phyloP scores from a whole-genome alignment of 2,797 vertebrate genomes.

The Eulemur albifrons region DNA sequence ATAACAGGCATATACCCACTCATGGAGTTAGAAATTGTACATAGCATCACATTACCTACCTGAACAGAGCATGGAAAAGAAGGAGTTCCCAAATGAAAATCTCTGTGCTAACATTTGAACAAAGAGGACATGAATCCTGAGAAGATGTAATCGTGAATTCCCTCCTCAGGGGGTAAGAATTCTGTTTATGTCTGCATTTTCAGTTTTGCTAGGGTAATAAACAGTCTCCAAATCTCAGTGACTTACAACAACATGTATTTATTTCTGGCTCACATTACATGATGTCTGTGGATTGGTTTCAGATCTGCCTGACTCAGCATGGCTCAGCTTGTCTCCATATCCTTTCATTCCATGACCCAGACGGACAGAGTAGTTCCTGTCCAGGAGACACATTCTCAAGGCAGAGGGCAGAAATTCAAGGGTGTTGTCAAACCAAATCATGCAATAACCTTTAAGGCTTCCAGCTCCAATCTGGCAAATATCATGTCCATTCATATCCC shows the following conservation, averaged over 20 bases:
- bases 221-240: neutral
- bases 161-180: neutral
- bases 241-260: neutral
- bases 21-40: neutral
- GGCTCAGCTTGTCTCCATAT: neutral
- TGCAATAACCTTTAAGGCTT: neutral
- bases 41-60: neutral
- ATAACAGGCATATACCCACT: neutral
- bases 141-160: neutral
- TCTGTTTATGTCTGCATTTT: neutral
- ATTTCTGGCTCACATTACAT: neutral
- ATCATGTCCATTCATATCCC: neutral
- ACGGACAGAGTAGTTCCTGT: neutral
- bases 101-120: neutral
- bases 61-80: neutral
- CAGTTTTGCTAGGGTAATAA: neutral
- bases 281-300: neutral
- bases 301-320: neutral
- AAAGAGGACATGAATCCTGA: neutral
- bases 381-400: neutral
- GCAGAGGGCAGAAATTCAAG: neutral
- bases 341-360: neutral
- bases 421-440: neutral
- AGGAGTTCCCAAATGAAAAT: neutral
- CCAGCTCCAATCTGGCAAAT: neutral